Evolutionary conservation across 2,113 vertebrate species (phyloP), one percentile per base, ranked within the genome.

Genomic region (Eclectus roratus): DNA sequence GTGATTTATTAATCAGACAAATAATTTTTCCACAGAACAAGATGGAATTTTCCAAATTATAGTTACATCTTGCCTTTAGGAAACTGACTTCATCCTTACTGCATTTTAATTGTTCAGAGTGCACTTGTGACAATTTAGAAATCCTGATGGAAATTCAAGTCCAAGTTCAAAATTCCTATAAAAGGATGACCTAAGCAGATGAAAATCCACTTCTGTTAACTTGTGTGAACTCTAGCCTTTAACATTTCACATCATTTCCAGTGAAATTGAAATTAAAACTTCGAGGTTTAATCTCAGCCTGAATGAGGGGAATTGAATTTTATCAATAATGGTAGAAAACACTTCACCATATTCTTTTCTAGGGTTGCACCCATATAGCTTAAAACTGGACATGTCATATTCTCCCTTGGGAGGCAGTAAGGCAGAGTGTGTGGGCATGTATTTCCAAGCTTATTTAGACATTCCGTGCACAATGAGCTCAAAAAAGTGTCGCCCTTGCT

Each of bases 351-450:
- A 60, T 41, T 65, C 25, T 65, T 47, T 53, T 41, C 39, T 53
- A 49, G 16, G 4, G 25, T 25, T n/a, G 31, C 58, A 78, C 47
- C 23, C 47, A 13, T 37, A 9, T 5, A 43, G 13, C 47, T 66
- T 37, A 33, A 63, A 83, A 37, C 11, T 17, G 10, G 12, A 20
- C 58, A 47, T 2, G 8, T 14, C 13, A 33, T 25, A 33, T 8
- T 37, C 19, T 29, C 28, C 18, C 17, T n/a, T 2, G 1, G 11
- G n/a, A 33, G 0, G 2, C 25, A 49, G 52, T 3, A 41, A 84
- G 27, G 41, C 29, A 69, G 33, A 29, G 18, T 2, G 10, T 4
- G 24, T 17, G 12, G 20, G 15, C 64, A 39, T 31, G 1, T 9
- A 29, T 15, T 47, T 78, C 9, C 39, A n/a, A 35, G 18, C 29